Evolutionary conservation across 1,140 invertebrate species (phyloP).

Genomic region (Ruditapes philippinarum): DNA sequence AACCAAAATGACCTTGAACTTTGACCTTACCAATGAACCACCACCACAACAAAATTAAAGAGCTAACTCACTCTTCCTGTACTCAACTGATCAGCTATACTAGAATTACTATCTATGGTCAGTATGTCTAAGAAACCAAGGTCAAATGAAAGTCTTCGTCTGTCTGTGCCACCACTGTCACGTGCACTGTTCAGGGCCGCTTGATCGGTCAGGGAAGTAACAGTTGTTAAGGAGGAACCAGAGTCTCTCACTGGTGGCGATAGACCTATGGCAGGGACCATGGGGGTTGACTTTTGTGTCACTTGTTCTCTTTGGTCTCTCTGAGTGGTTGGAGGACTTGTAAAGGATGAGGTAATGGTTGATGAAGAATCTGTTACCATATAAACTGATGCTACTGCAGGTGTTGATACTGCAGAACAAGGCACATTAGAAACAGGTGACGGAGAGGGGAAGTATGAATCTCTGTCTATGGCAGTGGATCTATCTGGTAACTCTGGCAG

Average conservation of each 20-base stretch:
- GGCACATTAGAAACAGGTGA: not conserved
- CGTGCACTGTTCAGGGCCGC: not conserved
- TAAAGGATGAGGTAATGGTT: constrained; percentile 17
- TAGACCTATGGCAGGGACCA: not conserved
- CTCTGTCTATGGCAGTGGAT: not conserved
- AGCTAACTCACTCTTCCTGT: constrained; percentile 59
- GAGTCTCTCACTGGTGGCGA: constrained; percentile 55
- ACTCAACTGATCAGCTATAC: constrained; percentile 50
- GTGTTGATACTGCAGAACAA: not conserved
- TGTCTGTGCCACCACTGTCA: not conserved
- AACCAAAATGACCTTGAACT: constrained; percentile 20
- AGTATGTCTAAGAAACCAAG: constrained; percentile 62
- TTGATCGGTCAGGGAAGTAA: constrained; percentile 38
- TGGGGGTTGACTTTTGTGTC: not conserved
- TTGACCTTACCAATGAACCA: constrained; percentile 20
- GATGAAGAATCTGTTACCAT: constrained; percentile 38
- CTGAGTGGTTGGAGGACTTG: constrained; percentile 21
- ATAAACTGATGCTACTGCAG: not conserved
- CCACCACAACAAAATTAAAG: constrained; percentile 30
- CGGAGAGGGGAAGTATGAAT: not conserved
- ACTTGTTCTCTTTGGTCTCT: constrained; percentile 16
- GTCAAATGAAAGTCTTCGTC: constrained; percentile 44
- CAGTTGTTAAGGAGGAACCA: constrained; percentile 34
- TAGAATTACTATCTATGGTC: constrained; percentile 66
- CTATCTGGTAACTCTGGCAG: constrained; percentile 25